Evolutionary conservation across 2,113 vertebrate genomes (phyloP).

Genomic region (Pycnonotus jocosus): DNA sequence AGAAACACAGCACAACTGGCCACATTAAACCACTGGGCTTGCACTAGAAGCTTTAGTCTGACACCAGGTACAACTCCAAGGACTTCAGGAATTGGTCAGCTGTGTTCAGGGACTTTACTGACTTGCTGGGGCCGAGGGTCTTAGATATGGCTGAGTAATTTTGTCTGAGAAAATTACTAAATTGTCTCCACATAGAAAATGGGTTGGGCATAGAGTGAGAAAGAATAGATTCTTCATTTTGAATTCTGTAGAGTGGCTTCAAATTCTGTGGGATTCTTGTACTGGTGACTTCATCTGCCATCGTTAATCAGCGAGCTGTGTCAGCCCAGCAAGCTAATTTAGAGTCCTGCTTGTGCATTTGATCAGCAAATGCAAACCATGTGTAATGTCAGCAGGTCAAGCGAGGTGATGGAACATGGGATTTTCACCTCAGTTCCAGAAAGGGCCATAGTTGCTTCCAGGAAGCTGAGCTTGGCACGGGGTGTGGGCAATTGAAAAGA

Average conservation of each 20-base stretch:
- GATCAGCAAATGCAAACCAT: constrained; percentile 68
- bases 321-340: constrained; percentile 57
- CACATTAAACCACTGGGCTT: neutral
- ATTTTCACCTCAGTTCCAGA: constrained; percentile 71
- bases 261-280: neutral
- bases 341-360: constrained; percentile 57
- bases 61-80: neutral
- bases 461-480: constrained; percentile 71
- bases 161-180: neutral
- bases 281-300: constrained; percentile 4
- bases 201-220: neutral
- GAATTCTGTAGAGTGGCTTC: neutral
- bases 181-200: neutral
- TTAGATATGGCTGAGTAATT: neutral
- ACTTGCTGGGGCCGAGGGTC: neutral
- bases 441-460: constrained; percentile 69
- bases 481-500: constrained; percentile 61
- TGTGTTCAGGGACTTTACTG: neutral
- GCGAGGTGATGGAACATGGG: constrained; percentile 57
- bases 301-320: constrained; percentile 60
- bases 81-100: neutral
- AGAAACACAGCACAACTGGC: neutral
- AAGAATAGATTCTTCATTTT: neutral
- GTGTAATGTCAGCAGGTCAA: constrained; percentile 64
- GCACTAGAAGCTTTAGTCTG: neutral